Conservation (phyloP, 2,888 invertebrate genomes). For the Leuctra nigra region DNA sequence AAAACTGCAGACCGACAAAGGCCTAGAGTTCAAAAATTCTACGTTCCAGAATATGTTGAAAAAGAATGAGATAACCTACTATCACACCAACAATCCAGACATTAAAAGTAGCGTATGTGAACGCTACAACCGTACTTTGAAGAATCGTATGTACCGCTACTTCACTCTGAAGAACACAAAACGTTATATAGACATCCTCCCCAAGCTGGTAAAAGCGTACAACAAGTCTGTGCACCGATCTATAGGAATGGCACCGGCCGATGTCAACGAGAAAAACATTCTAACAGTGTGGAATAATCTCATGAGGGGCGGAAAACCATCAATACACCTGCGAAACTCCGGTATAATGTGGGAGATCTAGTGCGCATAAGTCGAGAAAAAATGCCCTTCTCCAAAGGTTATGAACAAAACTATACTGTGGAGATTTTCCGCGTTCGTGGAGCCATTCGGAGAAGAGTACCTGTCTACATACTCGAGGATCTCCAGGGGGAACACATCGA, state of each 20-base stretch:
- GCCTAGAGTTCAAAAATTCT: constrained; percentile 31
- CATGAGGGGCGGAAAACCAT: background rate
- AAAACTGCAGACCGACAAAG: constrained; percentile 30
- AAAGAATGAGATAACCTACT: constrained; percentile 29
- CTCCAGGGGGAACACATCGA: constrained; percentile 29
- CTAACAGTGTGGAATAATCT: constrained; percentile 16
- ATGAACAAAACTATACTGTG: constrained; percentile 30
- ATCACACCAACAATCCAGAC: constrained; percentile 32
- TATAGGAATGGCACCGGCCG: background rate
- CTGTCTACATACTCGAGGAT: constrained; percentile 32
- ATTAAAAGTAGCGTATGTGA: constrained; percentile 35
- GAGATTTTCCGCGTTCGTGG: constrained; percentile 32
- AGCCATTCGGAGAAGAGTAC: constrained; percentile 26
- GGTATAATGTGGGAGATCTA: constrained; percentile 18
- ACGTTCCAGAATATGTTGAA: constrained; percentile 21
- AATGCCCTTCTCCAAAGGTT: constrained; percentile 30
- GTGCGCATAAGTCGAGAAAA: constrained; percentile 28
- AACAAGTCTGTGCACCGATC: background rate
- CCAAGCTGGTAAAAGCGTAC: constrained; percentile 15
- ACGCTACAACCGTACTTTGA: constrained; percentile 34
- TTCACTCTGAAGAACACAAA: constrained; percentile 31
- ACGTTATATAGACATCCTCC: constrained; percentile 32
- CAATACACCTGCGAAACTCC: background rate
- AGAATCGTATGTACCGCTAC: constrained; percentile 33
- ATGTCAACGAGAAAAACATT: constrained; percentile 18